Percentiles rank a stretch among this genome's conserved stretches.
Conservation (phyloP, 2,888 invertebrate genomes). For the Tigriopus californicus region DNA sequence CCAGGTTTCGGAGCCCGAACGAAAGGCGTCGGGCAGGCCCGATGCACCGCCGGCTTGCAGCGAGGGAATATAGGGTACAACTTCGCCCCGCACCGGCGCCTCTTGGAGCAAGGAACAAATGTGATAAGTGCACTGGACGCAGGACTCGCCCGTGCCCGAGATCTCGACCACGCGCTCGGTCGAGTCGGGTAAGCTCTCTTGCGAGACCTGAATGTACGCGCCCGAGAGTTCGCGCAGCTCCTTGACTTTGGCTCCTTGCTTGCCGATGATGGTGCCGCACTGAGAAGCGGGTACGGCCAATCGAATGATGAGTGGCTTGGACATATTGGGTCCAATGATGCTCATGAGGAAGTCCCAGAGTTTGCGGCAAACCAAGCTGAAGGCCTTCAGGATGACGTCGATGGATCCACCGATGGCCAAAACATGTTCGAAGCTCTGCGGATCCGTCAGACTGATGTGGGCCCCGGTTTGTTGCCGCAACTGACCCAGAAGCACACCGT, state of each 20-base stretch:
- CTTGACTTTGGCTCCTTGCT: constrained; percentile 9
- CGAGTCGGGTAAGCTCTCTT: constrained; percentile 4
- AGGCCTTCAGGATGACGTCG: constrained; percentile 11
- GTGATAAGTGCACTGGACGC: constrained; percentile 12
- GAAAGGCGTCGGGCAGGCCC: background rate
- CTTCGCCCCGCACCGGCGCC: constrained; percentile 4
- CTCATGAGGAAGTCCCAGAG: constrained; percentile 10
- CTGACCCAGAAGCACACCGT: background rate
- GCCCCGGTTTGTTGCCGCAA: background rate
- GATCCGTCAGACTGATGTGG: constrained; percentile 1
- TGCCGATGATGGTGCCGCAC: constrained; percentile 7
- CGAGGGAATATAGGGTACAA: constrained; percentile 8
- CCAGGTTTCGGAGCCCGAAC: background rate
- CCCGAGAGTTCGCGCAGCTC: constrained; percentile 12
- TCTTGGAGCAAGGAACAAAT: constrained; percentile 8
- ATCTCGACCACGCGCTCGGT: constrained; percentile 12
- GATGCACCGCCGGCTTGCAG: background rate
- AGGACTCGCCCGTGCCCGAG: constrained; percentile 9
- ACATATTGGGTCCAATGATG: background rate
- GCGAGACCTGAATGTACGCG: constrained; percentile 10
- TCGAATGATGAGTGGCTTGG: background rate
- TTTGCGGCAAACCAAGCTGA: constrained; percentile 8
- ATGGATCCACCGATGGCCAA: constrained; percentile 5
- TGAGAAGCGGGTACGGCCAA: constrained; percentile 9
- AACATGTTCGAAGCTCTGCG: background rate